Base-by-base conservation (phyloP, 2,888 invertebrate species). In the Hydropsyche betteni region DNA sequence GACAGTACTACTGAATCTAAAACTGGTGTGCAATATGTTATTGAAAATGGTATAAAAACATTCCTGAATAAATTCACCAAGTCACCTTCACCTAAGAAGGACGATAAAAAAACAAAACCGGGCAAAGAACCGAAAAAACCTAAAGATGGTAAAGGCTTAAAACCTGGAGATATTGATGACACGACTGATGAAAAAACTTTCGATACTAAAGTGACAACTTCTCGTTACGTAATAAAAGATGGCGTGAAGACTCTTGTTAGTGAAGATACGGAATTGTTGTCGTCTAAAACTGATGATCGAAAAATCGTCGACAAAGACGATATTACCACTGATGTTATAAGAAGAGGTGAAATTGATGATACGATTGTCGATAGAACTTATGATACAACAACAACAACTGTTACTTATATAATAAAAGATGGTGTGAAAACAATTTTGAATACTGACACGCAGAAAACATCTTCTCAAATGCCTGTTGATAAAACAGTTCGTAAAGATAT, bases 1-100 rank as follows among this genome's bases (percentile, higher is more conserved):
- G 74, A 76, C 5, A 73, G 64, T 33, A 51, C 53, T 8, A 69
- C 24, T 14, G 75, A 61, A 68, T 33, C 72, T 2, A 6, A 44
- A 10, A 44, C 52, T 50, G 24, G 24, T 4, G 52, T 64, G 68
- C 75, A 68, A 24, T 79, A 78, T 74, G 79, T 79, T 36, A 78
- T 78, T 16, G 79, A 79, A 69, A 78, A 79, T 64, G 79, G 78
- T 7, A 75, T 79, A 8, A 79, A 71, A 69, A 79, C 79, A 34
- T 64, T 38, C 8, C 64, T 79, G 61, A 75, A 76, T 24, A 69
- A 69, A 64, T 34, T 64, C 34, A 64, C 64, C 5, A 64, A 36
- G 34, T 10, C 34, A n/a, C n/a, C 64, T 36, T 58, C 58, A 5
- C 58, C 58, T 16, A 58, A 58, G 16, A 64, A 64, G 10, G 64